phyloP scores from a whole-genome alignment of 1,140 invertebrate species.

The Zaprionus nigranus region DNA sequence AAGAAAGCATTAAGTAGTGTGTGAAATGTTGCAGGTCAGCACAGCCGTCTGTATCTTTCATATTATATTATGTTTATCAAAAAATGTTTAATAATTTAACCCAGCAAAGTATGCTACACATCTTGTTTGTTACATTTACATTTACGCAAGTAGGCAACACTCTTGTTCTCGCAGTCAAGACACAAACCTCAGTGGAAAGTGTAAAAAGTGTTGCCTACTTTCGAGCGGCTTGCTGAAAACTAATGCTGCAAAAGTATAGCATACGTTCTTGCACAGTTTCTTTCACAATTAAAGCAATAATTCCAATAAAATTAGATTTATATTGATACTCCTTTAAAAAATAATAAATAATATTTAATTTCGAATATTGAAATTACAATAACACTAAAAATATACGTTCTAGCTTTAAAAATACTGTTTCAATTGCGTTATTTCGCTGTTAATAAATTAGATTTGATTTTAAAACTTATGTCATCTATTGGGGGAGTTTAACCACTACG shows the following conservation, averaged over 20 bases:
- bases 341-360: too few relatives aligned
- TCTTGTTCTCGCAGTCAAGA: neutral
- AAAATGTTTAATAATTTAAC: neutral
- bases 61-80: neutral
- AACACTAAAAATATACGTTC: neutral
- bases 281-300: too few relatives aligned
- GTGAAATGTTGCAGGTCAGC: too few relatives aligned
- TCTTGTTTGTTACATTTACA: too few relatives aligned
- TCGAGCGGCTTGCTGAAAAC: neutral
- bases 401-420: neutral
- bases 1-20: too few relatives aligned
- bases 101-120: neutral
- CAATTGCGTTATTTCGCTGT: too few relatives aligned
- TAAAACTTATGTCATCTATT: too few relatives aligned
- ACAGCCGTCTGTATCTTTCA: too few relatives aligned
- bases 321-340: neutral
- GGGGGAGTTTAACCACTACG: neutral
- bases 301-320: neutral
- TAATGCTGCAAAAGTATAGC: constrained; percentile 1
- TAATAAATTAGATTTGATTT: too few relatives aligned
- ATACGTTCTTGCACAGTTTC: constrained; percentile 10
- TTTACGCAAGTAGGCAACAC: neutral
- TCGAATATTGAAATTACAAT: too few relatives aligned
- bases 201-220: constrained; percentile 22
- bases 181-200: neutral